Evolutionary conservation across 2,888 invertebrate genomes (phyloP), one percentile per base, ranked within the genome.

Genomic region (Lasioglossum vierecki): DNA sequence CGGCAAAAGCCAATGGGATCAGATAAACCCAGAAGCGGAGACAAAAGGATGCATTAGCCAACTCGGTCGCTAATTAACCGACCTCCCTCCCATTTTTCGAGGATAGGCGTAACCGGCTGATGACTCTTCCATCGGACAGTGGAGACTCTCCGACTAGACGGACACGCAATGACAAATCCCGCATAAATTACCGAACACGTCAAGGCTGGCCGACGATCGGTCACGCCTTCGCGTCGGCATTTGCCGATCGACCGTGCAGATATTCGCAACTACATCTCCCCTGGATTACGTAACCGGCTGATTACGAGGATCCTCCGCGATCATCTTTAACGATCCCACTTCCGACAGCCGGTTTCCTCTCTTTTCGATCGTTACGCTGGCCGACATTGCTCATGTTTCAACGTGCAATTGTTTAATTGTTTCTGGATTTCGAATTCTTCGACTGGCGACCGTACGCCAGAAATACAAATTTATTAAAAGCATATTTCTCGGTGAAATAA

Each of bases 21-120:
- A 92, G 93, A 93, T 93, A 93, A 91, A 83, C 71, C 80, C 83
- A 72, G 80, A 73, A 86, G 82, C 87, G 90, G 90, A 93, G 93
- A 93, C 92, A 92, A 93, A 92, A 90, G 92, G 90, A 92, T 92
- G 93, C 93, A 93, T 93, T 93, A 92, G 91, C 91, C 91, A 92
- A 93, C 89, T 66, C 88, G 81, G 63, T 83, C 82, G 91, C 91
- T 93, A 93, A 93, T 93, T 93, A 93, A 90, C 84, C 83, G 88
- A 89, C 90, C 88, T 84, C 86, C 87, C 90, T 83, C 86, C 88
- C 90, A 89, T 22, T 91, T 93, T 90, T 85, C 90, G 81, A 84
- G 86, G 80, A 89, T 88, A 92, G 92, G 91, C 92, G 93, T 92
- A 90, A 91, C 91, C 86, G 71, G 26, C 72, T n/a, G 74, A 71